Percentiles rank a stretch among this genome's conserved stretches.
Conservation (phyloP, 2,797 vertebrate genomes). For the Monodelphis domestica region DNA sequence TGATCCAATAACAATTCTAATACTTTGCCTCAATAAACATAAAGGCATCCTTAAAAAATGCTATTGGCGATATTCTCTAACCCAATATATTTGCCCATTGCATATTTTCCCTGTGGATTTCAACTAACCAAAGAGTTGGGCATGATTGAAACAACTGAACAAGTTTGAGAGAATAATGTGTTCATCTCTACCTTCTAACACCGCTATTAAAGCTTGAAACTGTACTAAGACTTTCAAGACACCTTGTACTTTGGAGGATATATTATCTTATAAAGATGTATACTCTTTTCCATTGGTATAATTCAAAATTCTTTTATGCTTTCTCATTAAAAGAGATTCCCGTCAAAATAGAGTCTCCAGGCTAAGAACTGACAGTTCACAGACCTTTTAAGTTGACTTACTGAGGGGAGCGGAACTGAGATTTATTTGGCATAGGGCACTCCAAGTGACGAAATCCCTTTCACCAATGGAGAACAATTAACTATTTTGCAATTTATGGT, state of each 20-base stretch:
- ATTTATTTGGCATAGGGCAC: not conserved
- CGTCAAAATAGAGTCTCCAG: not conserved
- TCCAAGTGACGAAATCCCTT: not conserved
- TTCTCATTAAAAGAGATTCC: not conserved
- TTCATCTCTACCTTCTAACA: slow-evolving; percentile 41
- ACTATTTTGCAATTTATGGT: not conserved
- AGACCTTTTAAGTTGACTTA: not conserved
- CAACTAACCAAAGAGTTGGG: slow-evolving; percentile 50
- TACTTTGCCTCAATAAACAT: slow-evolving; percentile 34
- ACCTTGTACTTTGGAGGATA: not conserved
- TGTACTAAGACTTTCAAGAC: not conserved
- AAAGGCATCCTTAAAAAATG: not conserved
- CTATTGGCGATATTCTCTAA: slow-evolving; percentile 11
- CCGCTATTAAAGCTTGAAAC: not conserved
- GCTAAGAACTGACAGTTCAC: not conserved
- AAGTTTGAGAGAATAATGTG: slow-evolving; percentile 47
- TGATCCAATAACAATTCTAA: slow-evolving; percentile 30
- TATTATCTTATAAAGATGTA: not conserved
- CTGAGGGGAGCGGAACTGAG: not conserved
- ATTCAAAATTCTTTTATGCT: not conserved
- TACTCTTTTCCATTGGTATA: not conserved
- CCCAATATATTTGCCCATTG: slow-evolving; percentile 9
- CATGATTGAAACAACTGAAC: too few species aligned
- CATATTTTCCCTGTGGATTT: slow-evolving; percentile 20
- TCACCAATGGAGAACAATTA: not conserved